Conservation (phyloP, 1,140 invertebrate species). For the Aphidius ervi region DNA sequence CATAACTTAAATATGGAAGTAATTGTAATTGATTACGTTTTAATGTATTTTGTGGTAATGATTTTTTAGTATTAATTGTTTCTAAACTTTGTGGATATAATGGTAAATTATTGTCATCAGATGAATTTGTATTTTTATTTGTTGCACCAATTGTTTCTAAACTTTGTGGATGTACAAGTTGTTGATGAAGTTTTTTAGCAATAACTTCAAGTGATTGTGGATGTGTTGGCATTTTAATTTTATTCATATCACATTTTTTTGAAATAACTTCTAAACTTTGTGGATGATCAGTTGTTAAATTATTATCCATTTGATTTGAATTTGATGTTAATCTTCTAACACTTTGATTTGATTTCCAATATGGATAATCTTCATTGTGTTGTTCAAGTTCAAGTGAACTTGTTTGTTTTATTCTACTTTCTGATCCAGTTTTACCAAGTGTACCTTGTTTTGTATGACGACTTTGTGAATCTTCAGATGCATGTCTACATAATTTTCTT, state of each 20-base stretch:
- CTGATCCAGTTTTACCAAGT: constrained; percentile 48
- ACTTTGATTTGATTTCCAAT: constrained; percentile 47
- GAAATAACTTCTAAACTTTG: constrained; percentile 50
- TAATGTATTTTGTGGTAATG: constrained; percentile 49
- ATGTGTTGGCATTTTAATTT: constrained; percentile 50
- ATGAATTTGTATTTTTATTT: constrained; percentile 44
- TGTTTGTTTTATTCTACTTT: constrained; percentile 50
- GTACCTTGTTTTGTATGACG: constrained; percentile 43
- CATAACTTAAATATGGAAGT: constrained; percentile 64
- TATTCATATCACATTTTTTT: constrained; percentile 45
- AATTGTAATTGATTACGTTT: constrained; percentile 49
- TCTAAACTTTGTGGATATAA: constrained; percentile 51
- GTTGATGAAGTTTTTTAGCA: constrained; percentile 46
- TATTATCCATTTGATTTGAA: constrained; percentile 44
- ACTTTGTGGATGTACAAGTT: constrained; percentile 49
- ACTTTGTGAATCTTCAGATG: constrained; percentile 45
- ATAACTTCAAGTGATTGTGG: constrained; percentile 51
- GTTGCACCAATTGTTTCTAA: constrained; percentile 49
- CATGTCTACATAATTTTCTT: constrained; percentile 41
- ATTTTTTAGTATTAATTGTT: constrained; percentile 51
- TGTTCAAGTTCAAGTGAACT: constrained; percentile 48
- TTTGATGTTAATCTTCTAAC: constrained; percentile 41
- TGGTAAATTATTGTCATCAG: constrained; percentile 52
- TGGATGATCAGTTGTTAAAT: constrained; percentile 43
- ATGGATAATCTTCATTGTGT: constrained; percentile 42